Evolutionary conservation across 2,113 vertebrate genomes (phyloP), one percentile per base, ranked within the genome.

Genomic region (Verasper variegatus): DNA sequence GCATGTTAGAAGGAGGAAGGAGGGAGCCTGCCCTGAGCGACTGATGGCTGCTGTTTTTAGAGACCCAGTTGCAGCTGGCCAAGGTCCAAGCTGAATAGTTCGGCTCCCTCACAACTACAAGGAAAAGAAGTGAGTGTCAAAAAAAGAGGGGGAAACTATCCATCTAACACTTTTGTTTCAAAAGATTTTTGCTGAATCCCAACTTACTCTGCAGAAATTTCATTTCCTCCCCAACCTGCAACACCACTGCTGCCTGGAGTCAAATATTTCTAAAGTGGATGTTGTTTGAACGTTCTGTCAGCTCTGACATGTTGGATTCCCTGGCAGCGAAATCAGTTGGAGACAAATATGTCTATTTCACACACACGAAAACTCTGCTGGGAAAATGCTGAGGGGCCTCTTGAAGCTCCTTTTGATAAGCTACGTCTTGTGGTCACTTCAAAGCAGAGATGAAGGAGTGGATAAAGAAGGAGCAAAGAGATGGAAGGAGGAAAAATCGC

Each of bases 11-110:
- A n/a, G 18, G 31, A 31, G 6, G 31, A 54, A n/a, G 18, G 31
- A 31, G 6, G 31, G 51, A 40, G 23, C 8, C 24, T 20, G 59
- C 13, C 11, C 68, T 47, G 76, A 81, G 80, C 54, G 26, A 80
- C 72, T 76, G 69, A 83, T 78, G 83, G 71, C 76, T 83, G 73
- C 81, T 74, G 73, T 70, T 84, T 81, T 81, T 70, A 74, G 72
- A 89, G 86, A 84, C 81, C 81, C 72, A 78, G 82, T 81, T 88
- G 62, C 61, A 76, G 76, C 70, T 84, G 76, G 87, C 77, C 3
- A 0, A 37, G 49, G 72, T 83, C 84, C 81, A 88, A 78, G 27
- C 23, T 2, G 3, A 83, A 76, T 17, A 72, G 54, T 74, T 65
- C 24, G 71, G 64, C 56, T 86, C 56, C 6, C 31, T 71, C 23